These are phyloP conservation scores for Panthera tigris DNA, from an alignment of 2,113 vertebrate species.

Conservation along the genomic window DNA sequence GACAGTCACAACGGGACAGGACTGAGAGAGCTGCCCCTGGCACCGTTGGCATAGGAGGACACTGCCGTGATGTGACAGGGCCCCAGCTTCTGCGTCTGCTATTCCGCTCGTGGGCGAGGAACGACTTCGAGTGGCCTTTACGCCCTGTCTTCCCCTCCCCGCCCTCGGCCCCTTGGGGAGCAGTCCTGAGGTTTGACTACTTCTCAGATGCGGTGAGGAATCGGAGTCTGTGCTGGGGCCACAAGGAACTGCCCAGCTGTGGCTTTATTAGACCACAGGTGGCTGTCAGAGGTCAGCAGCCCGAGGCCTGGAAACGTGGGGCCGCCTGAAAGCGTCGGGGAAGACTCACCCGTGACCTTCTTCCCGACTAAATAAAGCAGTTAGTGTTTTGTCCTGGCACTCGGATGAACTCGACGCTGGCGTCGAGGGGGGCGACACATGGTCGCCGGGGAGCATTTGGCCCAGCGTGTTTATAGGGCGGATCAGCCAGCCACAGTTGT, in stretches of 20 bases:
- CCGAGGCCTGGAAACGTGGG: rapidly evolving
- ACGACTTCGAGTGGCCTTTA: neutral
- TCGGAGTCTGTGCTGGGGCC: neutral
- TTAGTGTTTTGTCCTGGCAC: neutral
- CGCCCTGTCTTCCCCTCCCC: rapidly evolving
- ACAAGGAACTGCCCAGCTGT: neutral
- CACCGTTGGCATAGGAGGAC: rapidly evolving
- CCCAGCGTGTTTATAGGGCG: neutral
- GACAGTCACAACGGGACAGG: rapidly evolving
- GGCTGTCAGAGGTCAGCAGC: neutral
- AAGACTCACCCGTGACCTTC: slow-evolving; percentile 22
- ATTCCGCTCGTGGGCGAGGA: too few species aligned
- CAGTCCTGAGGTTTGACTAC: neutral
- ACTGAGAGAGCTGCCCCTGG: too few species aligned
- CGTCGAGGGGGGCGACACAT: neutral
- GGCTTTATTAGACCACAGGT: neutral
- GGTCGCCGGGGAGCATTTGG: neutral
- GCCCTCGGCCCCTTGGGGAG: neutral
- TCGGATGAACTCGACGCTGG: neutral
- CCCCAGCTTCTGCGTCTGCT: rapidly evolving
- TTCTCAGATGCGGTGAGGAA: neutral
- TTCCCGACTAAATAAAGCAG: slow-evolving; percentile 55
- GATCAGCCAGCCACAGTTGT: neutral
- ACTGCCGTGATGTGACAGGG: rapidly evolving
- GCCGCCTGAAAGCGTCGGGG: neutral